Base-by-base conservation (phyloP, 53 echinoderm and acorn worm genomes). In the Pentamera pediparva region DNA sequence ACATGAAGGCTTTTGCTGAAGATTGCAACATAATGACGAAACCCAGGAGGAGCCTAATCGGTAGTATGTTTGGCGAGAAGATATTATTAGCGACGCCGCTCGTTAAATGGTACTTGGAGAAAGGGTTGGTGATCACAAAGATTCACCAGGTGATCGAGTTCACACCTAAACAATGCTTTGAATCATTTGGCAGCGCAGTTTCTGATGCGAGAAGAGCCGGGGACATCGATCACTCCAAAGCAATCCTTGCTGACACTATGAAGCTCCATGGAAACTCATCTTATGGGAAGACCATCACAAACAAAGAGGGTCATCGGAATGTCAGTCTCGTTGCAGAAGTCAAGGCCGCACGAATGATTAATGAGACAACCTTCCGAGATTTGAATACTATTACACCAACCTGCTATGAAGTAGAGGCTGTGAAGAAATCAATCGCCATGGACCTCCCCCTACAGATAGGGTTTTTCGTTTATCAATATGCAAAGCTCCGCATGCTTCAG, bases 391-490 rank as follows among this genome's bases (percentile, higher is more conserved):
- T 77, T 28, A 8, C 77, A 25, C 25, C 39, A 10, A 61, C 28
- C 3, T 69, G 69, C 32, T 79, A 35, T 55, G 69, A 79, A 26
- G 69, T 69, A 10, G 56, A 67, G 18, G 43, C 69, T 67, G 79
- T 69, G 38, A 79, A 79, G 39, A 35, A 18, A 2, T 30, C 24
- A 29, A 65, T 79, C 54, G 69, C 56, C 27, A 34, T 51, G 52
- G 77, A 82, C 56, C 75, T 87, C 0, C 87, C 87, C 5, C 3
- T 78, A 8, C 87, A 87, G 22, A 78, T 87, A 20, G 87, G 87
- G 5, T n/a, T n/a, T n/a, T n/a, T n/a, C n/a, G n/a, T n/a, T n/a
- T n/a, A n/a, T n/a, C n/a, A n/a, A 40, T 82, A 73, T 26, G 87
- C 87, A 3, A 83, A 78, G 36, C 39, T 87, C 3, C 58, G 82